Evolutionary conservation across 2,888 invertebrate genomes (phyloP).

Genomic region (Chloromyia formosa): DNA sequence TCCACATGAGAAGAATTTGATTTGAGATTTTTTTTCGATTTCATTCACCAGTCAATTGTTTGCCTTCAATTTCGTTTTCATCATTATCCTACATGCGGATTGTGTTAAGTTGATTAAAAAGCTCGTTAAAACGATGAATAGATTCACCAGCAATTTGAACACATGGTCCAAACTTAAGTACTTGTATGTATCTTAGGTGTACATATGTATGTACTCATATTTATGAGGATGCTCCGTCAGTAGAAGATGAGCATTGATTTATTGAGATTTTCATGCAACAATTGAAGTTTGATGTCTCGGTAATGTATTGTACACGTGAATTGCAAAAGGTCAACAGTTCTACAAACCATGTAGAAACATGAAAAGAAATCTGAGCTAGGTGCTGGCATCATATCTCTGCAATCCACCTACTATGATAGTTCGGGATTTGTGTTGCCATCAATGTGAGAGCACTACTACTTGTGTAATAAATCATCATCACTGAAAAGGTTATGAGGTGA

Average conservation of each 20-base stretch:
- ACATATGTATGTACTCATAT: too few species aligned
- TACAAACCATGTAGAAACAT: too few species aligned
- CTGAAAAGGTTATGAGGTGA: too few species aligned
- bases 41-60: not conserved
- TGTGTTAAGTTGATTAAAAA: not conserved
- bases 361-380: too few species aligned
- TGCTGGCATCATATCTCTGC: too few species aligned
- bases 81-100: not conserved
- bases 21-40: too few species aligned
- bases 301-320: not conserved
- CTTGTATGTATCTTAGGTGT: too few species aligned
- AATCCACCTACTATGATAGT: too few species aligned
- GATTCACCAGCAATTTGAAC: not conserved
- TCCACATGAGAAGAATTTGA: not conserved
- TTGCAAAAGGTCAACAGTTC: constrained; percentile 14
- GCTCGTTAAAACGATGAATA: not conserved
- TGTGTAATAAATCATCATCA: too few species aligned
- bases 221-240: constrained; percentile 17
- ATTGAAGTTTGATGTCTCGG: not conserved
- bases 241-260: not conserved
- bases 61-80: not conserved
- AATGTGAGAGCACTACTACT: too few species aligned
- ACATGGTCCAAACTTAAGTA: too few species aligned
- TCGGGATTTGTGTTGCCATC: too few species aligned
- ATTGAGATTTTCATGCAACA: not conserved